Conservation (phyloP, 2,113 vertebrate genomes). For the Phyllostomus hastatus region DNA sequence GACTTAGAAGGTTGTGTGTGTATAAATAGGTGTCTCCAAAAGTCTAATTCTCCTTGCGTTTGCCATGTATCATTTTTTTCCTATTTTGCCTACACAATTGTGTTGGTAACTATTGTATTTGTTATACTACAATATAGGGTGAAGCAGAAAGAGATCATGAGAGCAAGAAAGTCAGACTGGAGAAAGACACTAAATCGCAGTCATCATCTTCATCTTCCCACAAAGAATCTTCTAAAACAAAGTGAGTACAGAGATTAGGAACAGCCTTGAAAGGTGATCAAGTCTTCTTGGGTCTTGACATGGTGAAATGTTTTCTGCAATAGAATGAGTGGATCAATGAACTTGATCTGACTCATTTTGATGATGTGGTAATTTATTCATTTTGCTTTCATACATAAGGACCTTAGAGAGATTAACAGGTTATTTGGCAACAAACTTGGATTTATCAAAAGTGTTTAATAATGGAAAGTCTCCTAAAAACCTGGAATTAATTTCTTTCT, state of each 20-base stretch:
- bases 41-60: background rate
- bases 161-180: conserved; percentile 59
- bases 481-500: background rate
- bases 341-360: background rate
- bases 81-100: background rate
- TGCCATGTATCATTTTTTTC: background rate
- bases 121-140: background rate
- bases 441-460: background rate
- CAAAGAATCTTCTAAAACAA: conserved; percentile 66
- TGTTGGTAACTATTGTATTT: background rate
- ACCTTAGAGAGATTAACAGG: background rate
- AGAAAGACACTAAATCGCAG: conserved; percentile 65
- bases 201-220: conserved; percentile 45
- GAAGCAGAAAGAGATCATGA: conserved; percentile 64
- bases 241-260: conserved; percentile 55
- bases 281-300: too few relatives aligned
- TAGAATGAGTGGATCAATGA: background rate
- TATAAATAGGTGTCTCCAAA: background rate
- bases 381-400: background rate
- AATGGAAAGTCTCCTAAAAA: background rate
- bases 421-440: background rate
- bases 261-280: rapidly evolving
- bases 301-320: background rate
- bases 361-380: background rate
- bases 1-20: rapidly evolving